Conservation (phyloP, 2,797 vertebrate species). For the Taenioides sp. region DNA sequence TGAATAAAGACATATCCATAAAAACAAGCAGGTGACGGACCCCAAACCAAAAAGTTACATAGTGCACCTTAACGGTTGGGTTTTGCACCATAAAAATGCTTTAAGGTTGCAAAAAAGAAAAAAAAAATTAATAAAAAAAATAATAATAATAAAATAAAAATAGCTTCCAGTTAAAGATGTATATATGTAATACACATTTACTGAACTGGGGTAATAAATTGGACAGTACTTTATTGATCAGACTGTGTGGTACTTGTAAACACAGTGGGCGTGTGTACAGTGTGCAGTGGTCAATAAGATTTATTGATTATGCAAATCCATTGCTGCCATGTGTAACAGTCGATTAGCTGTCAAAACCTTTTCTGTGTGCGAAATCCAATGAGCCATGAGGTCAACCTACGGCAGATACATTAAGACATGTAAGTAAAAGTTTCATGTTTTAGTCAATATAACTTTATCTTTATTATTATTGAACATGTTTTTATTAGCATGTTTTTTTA, state of each 20-base stretch:
- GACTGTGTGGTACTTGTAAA: not conserved
- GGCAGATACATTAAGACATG: not conserved
- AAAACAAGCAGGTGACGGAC: too few relatives aligned
- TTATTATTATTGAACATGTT: constrained; percentile 13
- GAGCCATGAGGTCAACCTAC: not conserved
- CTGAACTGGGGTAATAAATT: not conserved
- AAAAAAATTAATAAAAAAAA: too few relatives aligned
- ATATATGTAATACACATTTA: not conserved
- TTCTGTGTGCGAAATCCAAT: not conserved
- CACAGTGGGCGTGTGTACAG: not conserved
- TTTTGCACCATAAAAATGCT: too few relatives aligned
- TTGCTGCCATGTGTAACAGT: not conserved
- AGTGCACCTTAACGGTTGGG: too few relatives aligned
- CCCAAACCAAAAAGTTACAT: too few relatives aligned
- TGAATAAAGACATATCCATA: too few relatives aligned
- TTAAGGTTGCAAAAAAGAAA: too few relatives aligned
- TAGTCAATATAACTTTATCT: constrained; percentile 20
- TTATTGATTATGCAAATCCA: not conserved
- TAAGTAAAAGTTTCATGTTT: too few relatives aligned
- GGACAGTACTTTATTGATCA: not conserved
- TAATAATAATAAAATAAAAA: too few relatives aligned
- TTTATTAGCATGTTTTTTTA: constrained; percentile 18
- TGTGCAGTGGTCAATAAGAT: not conserved
- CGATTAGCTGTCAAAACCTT: not conserved
- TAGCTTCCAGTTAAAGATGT: too few relatives aligned